Base-by-base conservation (phyloP, 2,888 invertebrate genomes). In the Cryptophagus acutangulus region DNA sequence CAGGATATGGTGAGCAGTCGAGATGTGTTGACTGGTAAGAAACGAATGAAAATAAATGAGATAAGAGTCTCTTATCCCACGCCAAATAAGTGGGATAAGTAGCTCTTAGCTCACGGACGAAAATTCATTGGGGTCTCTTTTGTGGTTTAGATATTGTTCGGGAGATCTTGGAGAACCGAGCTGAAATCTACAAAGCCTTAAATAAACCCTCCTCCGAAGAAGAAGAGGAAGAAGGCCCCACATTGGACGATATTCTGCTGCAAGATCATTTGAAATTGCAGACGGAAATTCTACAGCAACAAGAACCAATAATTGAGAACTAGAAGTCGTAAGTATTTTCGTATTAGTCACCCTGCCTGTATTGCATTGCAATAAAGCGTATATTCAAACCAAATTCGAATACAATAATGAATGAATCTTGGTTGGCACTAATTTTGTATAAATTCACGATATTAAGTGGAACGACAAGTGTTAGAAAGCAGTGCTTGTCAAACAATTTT, bases 1-100 rank as follows among this genome's bases (percentile, higher is more conserved):
- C 83, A 87, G 57, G 82, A 82, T 45, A 81, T 87, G 69, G 80
- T 89, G 50, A 82, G 84, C 58, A 87, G 87, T 51, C 77, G 87
- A 44, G 84, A 88, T 64, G 76, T 92, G 43, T 75, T 93, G 36
- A 81, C 85, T 55, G 84, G 84, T 79, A 67, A 71, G 5, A n/a
- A 34, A 24, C 8, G 15, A 10, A 17, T 15, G 8, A 9, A 40
- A 34, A 15, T 13, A 16, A 25, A 25, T n/a, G n/a, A n/a, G n/a
- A n/a, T n/a, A n/a, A n/a, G n/a, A n/a, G n/a, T n/a, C n/a, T n/a
- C n/a, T n/a, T n/a, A n/a, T n/a, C n/a, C n/a, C n/a, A 2, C 33
- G 17, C 9, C 6, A 6, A 8, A 16, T 14, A 15, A n/a, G 13
- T 31, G 15, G 17, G 14, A 10, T 9, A n/a, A n/a, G n/a, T n/a